Base-by-base conservation (phyloP, 2,113 vertebrate species). In the Ardeotis arabs region DNA sequence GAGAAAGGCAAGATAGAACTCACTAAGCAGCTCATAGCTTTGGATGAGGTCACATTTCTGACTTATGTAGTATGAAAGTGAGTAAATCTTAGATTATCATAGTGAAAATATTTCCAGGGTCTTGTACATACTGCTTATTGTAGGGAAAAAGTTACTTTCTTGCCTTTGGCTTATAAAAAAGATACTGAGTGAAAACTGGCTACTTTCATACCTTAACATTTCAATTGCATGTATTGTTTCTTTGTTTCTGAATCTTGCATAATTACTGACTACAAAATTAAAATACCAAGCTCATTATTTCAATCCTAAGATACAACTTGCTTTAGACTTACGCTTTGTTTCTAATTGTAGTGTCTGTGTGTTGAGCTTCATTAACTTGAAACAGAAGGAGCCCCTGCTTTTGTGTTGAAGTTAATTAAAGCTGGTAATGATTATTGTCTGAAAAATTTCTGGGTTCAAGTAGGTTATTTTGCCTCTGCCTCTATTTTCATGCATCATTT, bases 341-440 rank as follows among this genome's bases (percentile, higher is more conserved):
- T 97, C 78, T 98, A 96, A 98, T 96, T 96, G 84, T 94, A 81
- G 72, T 96, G 94, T 96, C 95, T 96, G 76, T 88, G 74, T 86
- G 95, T 95, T 96, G 96, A 94, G 98, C 97, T 98, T 98, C 96
- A 97, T 97, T 98, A 97, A 91, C 69, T 96, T 81, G 94, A 95
- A 96, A 96, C 93, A 95, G 97, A 97, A 97, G 8, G 85, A 97
- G 93, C 75, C 94, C 78, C 88, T 37, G 90, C 94, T 97, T 98
- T 97, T 97, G 94, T 97, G 93, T 92, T 96, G 96, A 97, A 97
- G 96, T 98, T 98, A 98, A 98, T 98, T 98, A 98, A 98, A 98
- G 89, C 97, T 97, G 94, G 97, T 98, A 97, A 98, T 76, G 83
- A 97, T 97, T 96, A 97, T 97, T 97, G 97, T 98, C 95, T 97